Conservation (phyloP, 2,888 invertebrate species). For the Agrotis clavis region DNA sequence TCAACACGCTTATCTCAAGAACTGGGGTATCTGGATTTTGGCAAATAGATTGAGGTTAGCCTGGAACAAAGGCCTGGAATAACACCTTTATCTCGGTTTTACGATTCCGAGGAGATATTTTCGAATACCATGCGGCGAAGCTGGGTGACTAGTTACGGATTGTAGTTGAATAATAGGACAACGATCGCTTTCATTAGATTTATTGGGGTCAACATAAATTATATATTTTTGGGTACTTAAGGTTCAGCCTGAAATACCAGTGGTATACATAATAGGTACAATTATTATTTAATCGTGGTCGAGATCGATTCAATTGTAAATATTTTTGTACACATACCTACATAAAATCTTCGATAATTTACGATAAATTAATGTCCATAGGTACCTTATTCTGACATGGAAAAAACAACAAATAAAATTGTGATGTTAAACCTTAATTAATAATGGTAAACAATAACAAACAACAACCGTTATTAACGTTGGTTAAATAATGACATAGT, state of each 20-base stretch:
- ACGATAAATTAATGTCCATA: background rate
- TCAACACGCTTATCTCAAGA: too few relatives aligned
- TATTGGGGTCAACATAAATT: conserved; percentile 38
- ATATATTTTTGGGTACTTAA: conserved; percentile 24
- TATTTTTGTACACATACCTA: conserved; percentile 20
- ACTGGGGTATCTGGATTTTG: too few relatives aligned
- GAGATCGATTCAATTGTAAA: conserved; percentile 35
- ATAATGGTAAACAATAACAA: conserved; percentile 5
- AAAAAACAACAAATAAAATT: conserved; percentile 14
- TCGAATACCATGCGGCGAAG: too few relatives aligned
- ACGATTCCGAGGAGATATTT: too few relatives aligned
- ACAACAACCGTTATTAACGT: background rate
- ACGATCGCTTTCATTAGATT: conserved; percentile 30
- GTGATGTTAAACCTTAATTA: conserved; percentile 39
- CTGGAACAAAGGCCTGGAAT: too few relatives aligned
- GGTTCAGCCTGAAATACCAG: conserved; percentile 6
- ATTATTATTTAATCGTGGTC: background rate
- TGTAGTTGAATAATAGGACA: conserved; percentile 7
- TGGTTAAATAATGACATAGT: background rate
- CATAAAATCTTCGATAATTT: conserved; percentile 3
- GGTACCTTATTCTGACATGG: conserved; percentile 26
- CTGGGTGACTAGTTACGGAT: too few relatives aligned
- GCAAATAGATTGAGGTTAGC: too few relatives aligned
- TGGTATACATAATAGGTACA: conserved; percentile 17
- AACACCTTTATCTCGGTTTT: too few relatives aligned